These are phyloP conservation scores for Erythrolamprus reginae DNA, from an alignment of 2,113 vertebrate species.

Conservation along the genomic window DNA sequence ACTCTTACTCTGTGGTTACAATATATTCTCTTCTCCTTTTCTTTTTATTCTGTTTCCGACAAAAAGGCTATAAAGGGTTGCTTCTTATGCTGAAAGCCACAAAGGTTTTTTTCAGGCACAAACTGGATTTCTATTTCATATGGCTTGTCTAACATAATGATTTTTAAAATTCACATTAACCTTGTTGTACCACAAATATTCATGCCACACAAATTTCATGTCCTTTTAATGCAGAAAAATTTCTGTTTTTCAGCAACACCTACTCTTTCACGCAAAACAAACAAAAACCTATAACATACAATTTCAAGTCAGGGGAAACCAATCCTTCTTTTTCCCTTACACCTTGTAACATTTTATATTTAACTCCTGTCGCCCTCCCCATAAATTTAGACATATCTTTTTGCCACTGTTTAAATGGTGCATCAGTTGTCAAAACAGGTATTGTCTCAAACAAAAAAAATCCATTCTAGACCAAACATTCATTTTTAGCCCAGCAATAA, in stretches of 20 bases:
- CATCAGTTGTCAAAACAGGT: not conserved
- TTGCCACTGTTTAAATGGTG: not conserved
- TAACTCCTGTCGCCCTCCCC: not conserved
- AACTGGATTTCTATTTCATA: not conserved
- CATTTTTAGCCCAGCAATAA: not conserved
- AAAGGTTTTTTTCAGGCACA: not conserved
- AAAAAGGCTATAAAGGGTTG: not conserved
- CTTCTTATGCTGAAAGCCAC: not conserved
- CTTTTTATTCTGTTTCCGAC: not conserved
- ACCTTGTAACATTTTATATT: not conserved
- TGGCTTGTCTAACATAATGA: not conserved
- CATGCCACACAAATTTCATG: not conserved
- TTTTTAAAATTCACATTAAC: not conserved
- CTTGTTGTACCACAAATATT: not conserved
- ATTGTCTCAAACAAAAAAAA: not conserved
- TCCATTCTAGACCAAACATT: not conserved
- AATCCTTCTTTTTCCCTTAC: not conserved
- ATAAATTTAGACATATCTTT: not conserved
- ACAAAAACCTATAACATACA: not conserved
- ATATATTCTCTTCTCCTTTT: not conserved
- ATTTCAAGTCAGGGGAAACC: not conserved
- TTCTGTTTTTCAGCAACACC: not conserved
- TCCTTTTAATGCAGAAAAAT: not conserved
- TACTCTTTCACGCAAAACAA: not conserved
- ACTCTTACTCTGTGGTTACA: not conserved